Evolutionary conservation across 2,113 vertebrate species (phyloP), one percentile per base, ranked within the genome.

Genomic region (Sebastes fasciatus): DNA sequence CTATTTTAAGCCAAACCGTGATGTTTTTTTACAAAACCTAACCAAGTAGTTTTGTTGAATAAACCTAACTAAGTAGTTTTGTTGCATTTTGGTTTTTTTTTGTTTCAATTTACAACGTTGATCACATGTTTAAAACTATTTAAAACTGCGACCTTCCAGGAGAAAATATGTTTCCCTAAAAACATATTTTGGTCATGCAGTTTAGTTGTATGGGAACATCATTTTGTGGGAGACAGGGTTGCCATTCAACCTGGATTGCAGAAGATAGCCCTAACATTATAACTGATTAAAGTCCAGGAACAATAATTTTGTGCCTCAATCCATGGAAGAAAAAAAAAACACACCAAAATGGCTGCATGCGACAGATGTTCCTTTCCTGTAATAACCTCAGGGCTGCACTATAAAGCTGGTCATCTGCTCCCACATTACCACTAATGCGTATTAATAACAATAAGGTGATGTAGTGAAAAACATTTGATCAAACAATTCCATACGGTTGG

Each of bases 331-430:
- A 40, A n/a, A 3, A 75, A 57, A 70, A 40, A 23, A 43, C 26
- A 43, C 17, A 1, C 2, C 19, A 68, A 26, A 49, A 14, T 16
- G 9, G 46, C 76, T 74, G 58, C 67, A 21, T 63, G 67, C 9
- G 26, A 83, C 68, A 80, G 72, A 73, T 77, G 72, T 77, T 83
- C 70, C 51, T 45, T 57, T 9, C 26, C 57, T 62, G 48, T 72
- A 49, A 43, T 65, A 48, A 68, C 74, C 66, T 72, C 54, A 55
- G 65, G 69, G 54, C 26, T 14, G 26, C 73, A 65, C 62, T 21
- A 23, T n/a, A 82, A 58, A 75, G 16, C 34, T 64, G 51, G 51
- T 70, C 79, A 73, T 82, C 68, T 54, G 6, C 49, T 58, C 6
- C n/a, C 13, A 12, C 49, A 60, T 19, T 61, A 45, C 43, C 34